Conservation (phyloP, 2,888 invertebrate species). For the Anoncus sp. region DNA sequence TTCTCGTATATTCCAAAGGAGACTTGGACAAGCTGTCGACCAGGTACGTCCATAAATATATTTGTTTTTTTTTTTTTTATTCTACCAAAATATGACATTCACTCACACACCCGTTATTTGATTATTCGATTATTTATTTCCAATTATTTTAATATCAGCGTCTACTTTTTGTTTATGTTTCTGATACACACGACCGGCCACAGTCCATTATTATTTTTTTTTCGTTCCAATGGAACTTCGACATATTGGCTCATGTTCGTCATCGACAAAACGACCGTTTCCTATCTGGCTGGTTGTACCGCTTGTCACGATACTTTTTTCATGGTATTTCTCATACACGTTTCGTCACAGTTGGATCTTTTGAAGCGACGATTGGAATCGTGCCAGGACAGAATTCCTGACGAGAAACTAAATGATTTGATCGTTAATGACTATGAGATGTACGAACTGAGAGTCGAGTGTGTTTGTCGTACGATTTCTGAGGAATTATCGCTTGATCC, state of each 20-base stretch:
- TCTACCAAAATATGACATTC: too few relatives aligned
- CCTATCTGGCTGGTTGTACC: slow-evolving; percentile 54
- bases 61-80: not conserved
- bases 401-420: not conserved
- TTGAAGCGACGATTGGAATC: slow-evolving; percentile 54
- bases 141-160: not conserved
- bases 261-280: slow-evolving; percentile 50
- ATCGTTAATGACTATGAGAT: slow-evolving; percentile 21
- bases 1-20: slow-evolving; percentile 41
- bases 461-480: slow-evolving; percentile 45
- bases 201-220: slow-evolving; percentile 49
- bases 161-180: not conserved
- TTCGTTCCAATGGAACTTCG: slow-evolving; percentile 30
- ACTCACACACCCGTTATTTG: too few relatives aligned
- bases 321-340: slow-evolving; percentile 60
- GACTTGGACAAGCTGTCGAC: slow-evolving; percentile 51
- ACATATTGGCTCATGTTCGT: slow-evolving; percentile 52
- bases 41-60: slow-evolving; percentile 27
- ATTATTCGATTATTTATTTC: not conserved
- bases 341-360: slow-evolving; percentile 58
- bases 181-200: not conserved
- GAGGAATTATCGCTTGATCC: slow-evolving; percentile 44
- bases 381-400: slow-evolving; percentile 22
- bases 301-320: slow-evolving; percentile 60
- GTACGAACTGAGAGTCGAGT: slow-evolving; percentile 48